Base-by-base conservation (phyloP, 2,797 vertebrate species). In the Notolepis coatsorum region DNA sequence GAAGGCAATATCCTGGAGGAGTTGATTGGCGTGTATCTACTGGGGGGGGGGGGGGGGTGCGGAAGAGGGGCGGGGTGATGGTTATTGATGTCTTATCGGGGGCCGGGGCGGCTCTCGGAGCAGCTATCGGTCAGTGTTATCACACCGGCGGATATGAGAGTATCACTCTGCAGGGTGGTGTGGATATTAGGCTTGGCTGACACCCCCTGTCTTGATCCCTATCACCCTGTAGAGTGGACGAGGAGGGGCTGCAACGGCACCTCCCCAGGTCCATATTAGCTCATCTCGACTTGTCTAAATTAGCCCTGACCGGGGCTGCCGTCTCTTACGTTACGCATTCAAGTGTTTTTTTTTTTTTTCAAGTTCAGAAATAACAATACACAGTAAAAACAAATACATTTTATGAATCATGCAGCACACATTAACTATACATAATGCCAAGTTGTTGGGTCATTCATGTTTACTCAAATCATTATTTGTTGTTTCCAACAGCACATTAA, bases 11-110 rank as follows among this genome's bases (percentile, higher is more conserved):
- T 88, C 74, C 82, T 79, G 65, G 46, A 66, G 62, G 54, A 68
- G 72, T 46, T 78, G 81, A 80, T 68, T 75, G 82, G 52, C 85
- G 71, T 76, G 62, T 79, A 30, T 75, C 62, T 71, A 64, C 63
- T 59, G 60, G 51, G 41, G 74, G 71, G 68, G 72, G 69, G 68
- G 63, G 67, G 74, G 50, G 48, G 17, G 21, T 25, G 38, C 20
- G 21, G 24, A 37, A 7, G 31, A 25, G 56, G 21, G n/a, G 42
- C 18, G 53, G 60, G 51, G 65, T 70, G 68, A 66, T 68, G 64
- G 68, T 84, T 88, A 84, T 75, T 76, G 75, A 80, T 71, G 66
- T 81, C 76, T 84, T 84, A 86, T 89, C 84, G 55, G 79, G n/a
- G 48, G 30, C 53, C 20, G 15, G 47, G 65, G 53, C 43, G 56